phyloP scores from a whole-genome alignment of 2,797 vertebrate species.

The Prionace glauca region DNA sequence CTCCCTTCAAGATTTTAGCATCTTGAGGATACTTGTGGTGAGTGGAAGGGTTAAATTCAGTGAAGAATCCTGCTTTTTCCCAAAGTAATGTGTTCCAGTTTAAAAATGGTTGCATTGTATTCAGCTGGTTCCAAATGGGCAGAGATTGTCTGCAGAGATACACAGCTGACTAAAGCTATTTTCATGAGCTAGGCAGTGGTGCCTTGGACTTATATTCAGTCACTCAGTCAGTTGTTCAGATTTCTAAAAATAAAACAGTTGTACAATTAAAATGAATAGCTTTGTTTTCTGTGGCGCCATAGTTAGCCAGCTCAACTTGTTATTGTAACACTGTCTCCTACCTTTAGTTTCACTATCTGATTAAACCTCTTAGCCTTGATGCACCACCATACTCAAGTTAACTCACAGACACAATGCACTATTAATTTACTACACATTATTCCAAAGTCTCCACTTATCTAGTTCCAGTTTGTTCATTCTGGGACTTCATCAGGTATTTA shows the following conservation, averaged over 20 bases:
- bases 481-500: neutral
- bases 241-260: constrained; percentile 19
- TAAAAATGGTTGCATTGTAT: constrained; percentile 17
- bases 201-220: neutral
- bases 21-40: neutral
- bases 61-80: neutral
- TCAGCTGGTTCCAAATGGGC: neutral
- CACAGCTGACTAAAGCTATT: neutral
- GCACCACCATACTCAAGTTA: neutral
- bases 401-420: neutral
- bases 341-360: neutral
- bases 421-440: too few species aligned
- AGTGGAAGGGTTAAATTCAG: neutral
- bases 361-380: neutral
- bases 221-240: neutral
- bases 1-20: neutral
- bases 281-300: neutral
- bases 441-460: neutral
- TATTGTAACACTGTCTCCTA: neutral
- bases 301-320: neutral
- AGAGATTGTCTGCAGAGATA: neutral
- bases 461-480: neutral
- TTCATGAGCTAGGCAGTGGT: neutral
- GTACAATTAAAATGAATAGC: neutral
- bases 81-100: neutral